These are phyloP conservation scores for Cylindroiulus punctatus DNA, from an alignment of 2,888 invertebrate genomes.

Conservation along the genomic window DNA sequence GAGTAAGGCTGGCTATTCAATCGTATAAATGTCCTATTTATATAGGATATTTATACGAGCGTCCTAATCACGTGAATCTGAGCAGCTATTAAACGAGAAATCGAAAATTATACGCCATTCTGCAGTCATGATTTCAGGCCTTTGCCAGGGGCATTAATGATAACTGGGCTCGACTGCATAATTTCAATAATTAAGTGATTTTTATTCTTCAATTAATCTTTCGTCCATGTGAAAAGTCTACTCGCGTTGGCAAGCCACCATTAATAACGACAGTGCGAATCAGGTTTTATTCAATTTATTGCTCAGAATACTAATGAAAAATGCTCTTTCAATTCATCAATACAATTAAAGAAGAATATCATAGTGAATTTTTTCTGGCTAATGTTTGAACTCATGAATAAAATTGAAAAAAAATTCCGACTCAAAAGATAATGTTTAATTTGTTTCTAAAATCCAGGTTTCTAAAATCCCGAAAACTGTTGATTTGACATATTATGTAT, in stretches of 20 bases:
- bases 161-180: background rate
- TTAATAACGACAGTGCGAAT: constrained; percentile 6
- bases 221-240: constrained; percentile 10
- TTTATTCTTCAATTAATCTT: constrained; percentile 22
- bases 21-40: background rate
- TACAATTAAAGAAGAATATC: no score
- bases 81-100: constrained; percentile 16
- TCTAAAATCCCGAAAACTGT: no score
- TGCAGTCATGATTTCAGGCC: background rate
- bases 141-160: constrained; percentile 1
- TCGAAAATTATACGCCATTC: background rate
- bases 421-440: no score
- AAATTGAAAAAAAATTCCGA: no score
- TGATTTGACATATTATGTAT: no score
- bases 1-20: background rate
- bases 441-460: no score
- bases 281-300: constrained; percentile 4
- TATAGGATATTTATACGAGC: no score
- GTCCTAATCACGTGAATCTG: background rate
- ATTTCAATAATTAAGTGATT: constrained; percentile 20
- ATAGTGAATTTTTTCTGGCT: no score
- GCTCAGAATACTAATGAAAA: background rate
- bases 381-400: no score
- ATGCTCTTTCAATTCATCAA: background rate
- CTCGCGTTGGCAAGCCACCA: background rate